phyloP scores from a whole-genome alignment of 2,113 vertebrate species.

The Catharus fuscescens region DNA sequence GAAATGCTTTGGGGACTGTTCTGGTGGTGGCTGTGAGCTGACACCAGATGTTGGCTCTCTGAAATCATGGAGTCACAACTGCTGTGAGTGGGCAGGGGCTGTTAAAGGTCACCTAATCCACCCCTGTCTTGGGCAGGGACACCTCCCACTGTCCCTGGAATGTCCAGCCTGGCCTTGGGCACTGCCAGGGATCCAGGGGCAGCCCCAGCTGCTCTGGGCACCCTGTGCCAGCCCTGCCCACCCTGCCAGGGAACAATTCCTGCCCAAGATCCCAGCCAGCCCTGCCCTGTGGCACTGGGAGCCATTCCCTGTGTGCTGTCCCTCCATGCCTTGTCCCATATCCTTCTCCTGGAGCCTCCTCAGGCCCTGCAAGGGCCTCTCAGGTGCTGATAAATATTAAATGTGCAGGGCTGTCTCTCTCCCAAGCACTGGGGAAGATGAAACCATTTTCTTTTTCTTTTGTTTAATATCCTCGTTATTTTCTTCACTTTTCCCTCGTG shows the following conservation, averaged over 20 bases:
- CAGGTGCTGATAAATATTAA: fast-evolving
- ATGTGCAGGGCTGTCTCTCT: not conserved
- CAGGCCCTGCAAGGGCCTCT: fast-evolving
- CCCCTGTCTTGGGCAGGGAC: not conserved
- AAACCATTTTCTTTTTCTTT: not conserved
- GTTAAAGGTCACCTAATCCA: not conserved
- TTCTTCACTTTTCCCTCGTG: fast-evolving
- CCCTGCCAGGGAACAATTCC: not conserved
- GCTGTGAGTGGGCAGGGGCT: not conserved
- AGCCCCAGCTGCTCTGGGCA: not conserved
- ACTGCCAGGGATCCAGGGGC: not conserved
- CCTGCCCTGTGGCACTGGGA: not conserved
- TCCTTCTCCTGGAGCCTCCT: not conserved
- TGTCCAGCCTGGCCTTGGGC: not conserved
- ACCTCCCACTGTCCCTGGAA: not conserved
- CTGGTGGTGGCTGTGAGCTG: not conserved
- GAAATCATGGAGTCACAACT: not conserved
- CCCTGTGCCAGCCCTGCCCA: not conserved
- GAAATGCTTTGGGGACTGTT: fast-evolving
- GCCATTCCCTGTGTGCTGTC: not conserved
- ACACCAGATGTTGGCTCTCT: not conserved
- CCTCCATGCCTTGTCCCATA: not conserved
- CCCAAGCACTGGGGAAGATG: fast-evolving
- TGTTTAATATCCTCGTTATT: fast-evolving
- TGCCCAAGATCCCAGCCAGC: fast-evolving